Percentiles rank a stretch among this genome's conserved stretches.
phyloP scores from a whole-genome alignment of 2,113 vertebrate genomes.

The Ursus arctos region DNA sequence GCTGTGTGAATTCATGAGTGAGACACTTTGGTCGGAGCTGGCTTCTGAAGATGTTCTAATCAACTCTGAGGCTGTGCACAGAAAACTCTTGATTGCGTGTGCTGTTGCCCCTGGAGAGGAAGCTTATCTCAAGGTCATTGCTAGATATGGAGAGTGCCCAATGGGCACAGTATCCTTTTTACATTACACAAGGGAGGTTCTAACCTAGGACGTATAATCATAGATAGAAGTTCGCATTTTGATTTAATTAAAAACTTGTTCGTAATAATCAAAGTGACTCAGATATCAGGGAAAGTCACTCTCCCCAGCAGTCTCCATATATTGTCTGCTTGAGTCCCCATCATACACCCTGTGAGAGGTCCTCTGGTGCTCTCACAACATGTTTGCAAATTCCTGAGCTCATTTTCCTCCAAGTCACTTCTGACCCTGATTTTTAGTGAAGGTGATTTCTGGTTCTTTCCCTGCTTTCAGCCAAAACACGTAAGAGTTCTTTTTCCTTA shows the following conservation, averaged over 20 bases:
- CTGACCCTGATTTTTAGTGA: not conserved
- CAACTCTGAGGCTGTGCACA: not conserved
- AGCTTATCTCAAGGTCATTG: not conserved
- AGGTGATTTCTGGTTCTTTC: not conserved
- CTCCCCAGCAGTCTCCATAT: not conserved
- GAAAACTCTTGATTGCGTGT: not conserved
- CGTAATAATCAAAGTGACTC: not conserved
- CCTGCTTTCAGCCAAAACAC: not conserved
- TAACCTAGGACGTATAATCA: not conserved
- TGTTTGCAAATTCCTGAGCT: not conserved
- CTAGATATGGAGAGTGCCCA: not conserved
- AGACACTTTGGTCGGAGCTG: not conserved
- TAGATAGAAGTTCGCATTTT: not conserved
- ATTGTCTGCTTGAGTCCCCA: not conserved
- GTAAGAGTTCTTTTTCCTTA: not conserved
- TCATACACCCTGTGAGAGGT: not conserved
- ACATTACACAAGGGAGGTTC: not conserved
- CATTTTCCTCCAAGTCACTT: not conserved
- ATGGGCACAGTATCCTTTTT: not conserved
- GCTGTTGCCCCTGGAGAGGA: not conserved
- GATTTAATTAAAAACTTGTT: not conserved
- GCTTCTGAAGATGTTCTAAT: not conserved
- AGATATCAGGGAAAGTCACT: not conserved
- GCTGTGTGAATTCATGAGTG: not conserved
- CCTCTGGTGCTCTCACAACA: too few species aligned